Evolutionary conservation across 2,797 vertebrate genomes (phyloP).

Genomic region (Pseudopleuronectes americanus): DNA sequence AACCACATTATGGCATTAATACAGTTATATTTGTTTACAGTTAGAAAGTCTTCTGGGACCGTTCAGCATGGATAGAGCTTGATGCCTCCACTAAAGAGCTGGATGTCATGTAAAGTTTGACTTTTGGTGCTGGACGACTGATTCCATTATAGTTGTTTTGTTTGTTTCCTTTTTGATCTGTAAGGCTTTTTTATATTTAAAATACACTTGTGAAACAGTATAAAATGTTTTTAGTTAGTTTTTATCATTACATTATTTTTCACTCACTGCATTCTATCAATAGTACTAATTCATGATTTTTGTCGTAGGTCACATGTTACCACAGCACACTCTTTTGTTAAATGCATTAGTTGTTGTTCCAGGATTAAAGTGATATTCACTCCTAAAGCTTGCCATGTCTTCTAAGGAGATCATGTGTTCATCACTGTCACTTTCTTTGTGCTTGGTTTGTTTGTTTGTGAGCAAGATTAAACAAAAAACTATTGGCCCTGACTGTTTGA

Average conservation of each 20-base stretch:
- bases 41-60: slow-evolving; percentile 45
- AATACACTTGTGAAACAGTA: slow-evolving; percentile 44
- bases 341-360: slow-evolving; percentile 65
- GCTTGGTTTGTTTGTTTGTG: too few relatives aligned
- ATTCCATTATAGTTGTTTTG: slow-evolving; percentile 41
- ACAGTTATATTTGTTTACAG: slow-evolving; percentile 54
- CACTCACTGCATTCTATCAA: slow-evolving; percentile 64
- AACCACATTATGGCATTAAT: slow-evolving; percentile 37
- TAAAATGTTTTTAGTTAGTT: slow-evolving; percentile 45
- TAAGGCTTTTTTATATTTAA: slow-evolving; percentile 42
- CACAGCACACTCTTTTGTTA: slow-evolving; percentile 59
- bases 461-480: too few relatives aligned
- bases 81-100: slow-evolving; percentile 29
- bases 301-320: slow-evolving; percentile 59
- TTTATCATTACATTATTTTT: slow-evolving; percentile 54
- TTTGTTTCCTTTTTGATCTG: slow-evolving; percentile 40
- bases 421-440: too few relatives aligned
- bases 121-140: slow-evolving; percentile 39
- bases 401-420: not conserved
- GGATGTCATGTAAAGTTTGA: slow-evolving; percentile 28
- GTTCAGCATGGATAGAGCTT: slow-evolving; percentile 26
- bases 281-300: slow-evolving; percentile 55
- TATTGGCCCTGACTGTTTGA: slow-evolving; percentile 1
- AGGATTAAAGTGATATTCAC: slow-evolving; percentile 81
- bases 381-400: slow-evolving; percentile 39